Evolutionary conservation across 2,888 invertebrate species (phyloP), one percentile per base, ranked within the genome.

Genomic region (Lepidochitona cinerea): DNA sequence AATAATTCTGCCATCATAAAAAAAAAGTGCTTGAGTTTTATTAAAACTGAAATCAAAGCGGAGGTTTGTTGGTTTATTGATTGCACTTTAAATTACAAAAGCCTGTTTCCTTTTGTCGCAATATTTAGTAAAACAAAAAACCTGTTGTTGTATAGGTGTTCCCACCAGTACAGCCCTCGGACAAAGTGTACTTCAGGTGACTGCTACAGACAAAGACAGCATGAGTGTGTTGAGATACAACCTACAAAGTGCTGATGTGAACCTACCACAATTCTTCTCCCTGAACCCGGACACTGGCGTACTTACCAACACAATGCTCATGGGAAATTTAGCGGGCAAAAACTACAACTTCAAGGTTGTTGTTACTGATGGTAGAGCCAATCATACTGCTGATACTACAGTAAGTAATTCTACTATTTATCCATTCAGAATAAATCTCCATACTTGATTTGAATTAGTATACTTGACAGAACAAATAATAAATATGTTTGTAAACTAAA

Each of bases 91-190:
- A n/a, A n/a, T n/a, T n/a, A n/a, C n/a, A n/a, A n/a, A n/a, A n/a
- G n/a, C n/a, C n/a, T n/a, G n/a, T n/a, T n/a, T n/a, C n/a, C n/a
- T n/a, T n/a, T n/a, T n/a, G n/a, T n/a, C n/a, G n/a, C n/a, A n/a
- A n/a, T n/a, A n/a, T n/a, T n/a, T n/a, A n/a, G n/a, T n/a, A n/a
- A n/a, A n/a, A n/a, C n/a, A n/a, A n/a, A n/a, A n/a, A n/a, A n/a
- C n/a, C n/a, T n/a, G n/a, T n/a, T n/a, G n/a, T 69, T 67, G 66
- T 71, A 1, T 75, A 89, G 90, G 90, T 76, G 85, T 90, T 32
- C 85, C 89, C 0, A 79, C 81, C 23, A 78, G 85, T 37, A 87
- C 89, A 1, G 81, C 85, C 35, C 83, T 87, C 54, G 86, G 84
- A 12, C 84, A 87, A 70, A 84, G 84, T 66, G 86, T 90, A 26